Evolutionary conservation across 2,888 invertebrate genomes (phyloP), one percentile per base, ranked within the genome.

Genomic region (Linnaemya tessellans): DNA sequence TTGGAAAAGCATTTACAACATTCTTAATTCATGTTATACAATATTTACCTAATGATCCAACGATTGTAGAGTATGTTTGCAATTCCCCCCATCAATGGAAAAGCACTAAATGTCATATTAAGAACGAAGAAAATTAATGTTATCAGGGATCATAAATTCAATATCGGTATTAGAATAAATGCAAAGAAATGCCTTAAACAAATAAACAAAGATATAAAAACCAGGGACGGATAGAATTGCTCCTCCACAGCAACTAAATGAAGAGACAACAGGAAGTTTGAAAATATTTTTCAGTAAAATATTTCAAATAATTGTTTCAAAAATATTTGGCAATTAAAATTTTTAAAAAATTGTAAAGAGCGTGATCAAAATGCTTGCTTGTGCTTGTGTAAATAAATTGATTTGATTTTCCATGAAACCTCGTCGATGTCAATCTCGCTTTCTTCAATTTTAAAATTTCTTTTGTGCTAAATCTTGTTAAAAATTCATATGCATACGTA

Each of bases 81-180:
- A 56, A 15, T 51, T 49, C 8, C 38, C 56, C 8, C 38, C 56
- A 80, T 80, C 54, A 71, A 62, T 79, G 54, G 56, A 80, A 71
- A 2, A 25, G 22, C 11, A 25, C 22, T 9, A 43, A 80, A 18
- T 67, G n/a, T 22, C 18, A 58, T 49, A 67, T 67, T 18, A 15
- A 56, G 22, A 60, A 15, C 35, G 22, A 68, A 62, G 13, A 80
- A 43, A 77, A 80, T 54, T 67, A 80, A 35, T 68, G 46, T 81
- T 84, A 84, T 84, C 80, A 68, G 80, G 54, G 51, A 71, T 85
- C 79, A 85, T 75, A 82, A 82, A 80, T 70, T 75, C 10, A 71
- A 74, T 80, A 68, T 51, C 51, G 60, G 60, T 22, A 77, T 84
- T 82, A 70, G 25, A 79, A 41, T 49, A 56, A 51, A 73, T 77